phyloP scores from a whole-genome alignment of 2,797 vertebrate genomes.

The Phoebastria nigripes region DNA sequence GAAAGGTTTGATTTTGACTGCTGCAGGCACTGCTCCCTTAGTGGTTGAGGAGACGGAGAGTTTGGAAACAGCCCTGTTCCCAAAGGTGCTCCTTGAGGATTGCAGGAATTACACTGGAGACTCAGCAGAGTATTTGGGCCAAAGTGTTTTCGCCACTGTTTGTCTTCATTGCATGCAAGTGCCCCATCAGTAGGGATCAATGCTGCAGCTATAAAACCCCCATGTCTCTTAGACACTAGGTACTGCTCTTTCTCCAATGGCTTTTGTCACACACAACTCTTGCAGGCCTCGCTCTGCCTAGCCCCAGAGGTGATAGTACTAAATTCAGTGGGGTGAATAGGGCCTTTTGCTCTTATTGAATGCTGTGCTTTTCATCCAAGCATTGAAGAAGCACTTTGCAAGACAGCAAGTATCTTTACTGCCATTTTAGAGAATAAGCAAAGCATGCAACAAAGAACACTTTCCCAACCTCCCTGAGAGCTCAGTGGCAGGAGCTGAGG shows the following conservation, averaged over 20 bases:
- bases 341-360: background rate
- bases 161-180: background rate
- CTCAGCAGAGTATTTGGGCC: background rate
- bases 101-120: background rate
- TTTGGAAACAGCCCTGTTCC: background rate
- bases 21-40: background rate
- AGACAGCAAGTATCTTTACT: background rate
- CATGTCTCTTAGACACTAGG: background rate
- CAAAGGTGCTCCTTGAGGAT: background rate
- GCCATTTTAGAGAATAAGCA: background rate
- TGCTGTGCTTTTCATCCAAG: background rate
- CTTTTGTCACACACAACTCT: background rate
- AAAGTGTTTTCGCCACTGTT: background rate
- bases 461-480: background rate
- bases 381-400: background rate
- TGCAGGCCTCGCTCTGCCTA: background rate
- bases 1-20: background rate
- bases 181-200: background rate
- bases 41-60: background rate
- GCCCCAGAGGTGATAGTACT: background rate
- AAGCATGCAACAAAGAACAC: background rate
- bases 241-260: background rate
- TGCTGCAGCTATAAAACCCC: background rate
- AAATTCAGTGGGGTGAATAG: background rate
- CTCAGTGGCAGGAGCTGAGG: background rate